Conservation (phyloP, 2,113 vertebrate genomes). For the Cyanocitta stelleri region DNA sequence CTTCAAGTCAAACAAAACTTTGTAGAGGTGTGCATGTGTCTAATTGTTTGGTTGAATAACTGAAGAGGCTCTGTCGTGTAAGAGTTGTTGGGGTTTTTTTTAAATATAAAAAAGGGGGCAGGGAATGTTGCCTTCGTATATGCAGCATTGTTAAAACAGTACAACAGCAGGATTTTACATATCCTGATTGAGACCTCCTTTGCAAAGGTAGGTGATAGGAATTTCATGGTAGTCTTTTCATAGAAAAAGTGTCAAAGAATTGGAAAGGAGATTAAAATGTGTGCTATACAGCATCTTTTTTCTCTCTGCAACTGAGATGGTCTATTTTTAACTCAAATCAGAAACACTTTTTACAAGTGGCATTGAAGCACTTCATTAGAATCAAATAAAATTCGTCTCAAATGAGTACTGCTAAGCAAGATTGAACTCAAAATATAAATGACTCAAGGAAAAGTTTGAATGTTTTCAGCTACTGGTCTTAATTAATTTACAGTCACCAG, state of each 20-base stretch:
- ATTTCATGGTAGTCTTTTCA: not conserved
- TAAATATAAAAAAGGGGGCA: accelerated
- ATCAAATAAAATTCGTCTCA: not conserved
- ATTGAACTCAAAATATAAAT: not conserved
- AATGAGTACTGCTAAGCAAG: not conserved
- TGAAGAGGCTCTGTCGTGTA: not conserved
- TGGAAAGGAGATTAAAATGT: not conserved
- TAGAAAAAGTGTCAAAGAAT: not conserved
- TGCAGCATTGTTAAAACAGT: not conserved
- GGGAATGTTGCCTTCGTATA: accelerated
- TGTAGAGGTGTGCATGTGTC: not conserved
- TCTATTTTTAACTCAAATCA: not conserved
- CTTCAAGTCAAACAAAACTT: not conserved
- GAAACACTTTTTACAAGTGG: not conserved
- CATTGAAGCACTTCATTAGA: not conserved
- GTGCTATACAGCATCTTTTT: not conserved
- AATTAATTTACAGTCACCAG: not conserved
- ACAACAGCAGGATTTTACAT: not conserved
- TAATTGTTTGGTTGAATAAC: not conserved
- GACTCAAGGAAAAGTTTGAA: not conserved
- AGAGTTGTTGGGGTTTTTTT: not conserved
- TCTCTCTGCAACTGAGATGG: not conserved
- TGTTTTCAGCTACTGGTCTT: not conserved
- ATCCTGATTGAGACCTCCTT: not conserved
- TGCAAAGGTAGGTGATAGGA: not conserved